Percentiles rank a stretch among this genome's conserved stretches.
Conservation (phyloP, 2,888 invertebrate genomes). For the Escarpia spicata region DNA sequence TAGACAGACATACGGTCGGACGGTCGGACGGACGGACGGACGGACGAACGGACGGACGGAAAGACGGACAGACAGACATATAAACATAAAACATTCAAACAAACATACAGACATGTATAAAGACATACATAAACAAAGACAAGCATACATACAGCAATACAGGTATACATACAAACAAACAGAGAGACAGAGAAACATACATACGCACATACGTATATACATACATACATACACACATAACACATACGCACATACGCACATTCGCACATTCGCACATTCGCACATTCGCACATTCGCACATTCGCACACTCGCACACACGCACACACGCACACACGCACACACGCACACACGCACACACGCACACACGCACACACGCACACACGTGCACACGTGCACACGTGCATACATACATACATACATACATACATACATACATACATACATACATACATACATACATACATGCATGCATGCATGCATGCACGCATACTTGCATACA, state of each 20-base stretch:
- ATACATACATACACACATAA: not conserved
- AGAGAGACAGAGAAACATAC: not conserved
- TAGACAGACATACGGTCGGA: too few species aligned
- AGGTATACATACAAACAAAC: too few species aligned
- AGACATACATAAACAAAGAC: too few species aligned
- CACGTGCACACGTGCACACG: not conserved
- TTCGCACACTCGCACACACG: not conserved
- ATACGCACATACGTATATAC: not conserved
- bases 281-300: not conserved
- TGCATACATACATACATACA: not conserved
- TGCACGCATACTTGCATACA: not conserved
- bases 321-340: not conserved
- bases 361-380: not conserved
- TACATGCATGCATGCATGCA: not conserved
- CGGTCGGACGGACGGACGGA: too few species aligned
- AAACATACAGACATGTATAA: too few species aligned
- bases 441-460: not conserved
- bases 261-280: not conserved
- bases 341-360: not conserved
- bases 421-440: not conserved
- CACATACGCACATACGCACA: not conserved
- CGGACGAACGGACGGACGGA: too few species aligned
- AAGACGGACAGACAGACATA: too few species aligned
- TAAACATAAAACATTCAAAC: too few species aligned
- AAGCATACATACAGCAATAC: too few species aligned